Evolutionary conservation across 35 echinoderm and acorn worm genomes (phyloP).

Genomic region (Lytechinus pictus): DNA sequence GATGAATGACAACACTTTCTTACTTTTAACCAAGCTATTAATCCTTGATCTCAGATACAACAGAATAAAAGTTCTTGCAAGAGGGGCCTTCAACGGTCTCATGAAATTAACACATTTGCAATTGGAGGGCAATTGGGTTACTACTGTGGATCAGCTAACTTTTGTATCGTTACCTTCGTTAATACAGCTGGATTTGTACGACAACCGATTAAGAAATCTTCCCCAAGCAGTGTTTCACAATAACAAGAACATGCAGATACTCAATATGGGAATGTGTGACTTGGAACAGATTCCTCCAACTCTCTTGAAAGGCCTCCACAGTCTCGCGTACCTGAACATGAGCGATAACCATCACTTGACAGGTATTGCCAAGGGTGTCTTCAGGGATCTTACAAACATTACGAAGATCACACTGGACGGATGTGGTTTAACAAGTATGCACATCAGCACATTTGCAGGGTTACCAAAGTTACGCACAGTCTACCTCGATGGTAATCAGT

Average conservation of each 20-base stretch:
- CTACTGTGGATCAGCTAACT: slow-evolving; percentile 47
- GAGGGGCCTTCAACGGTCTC: slow-evolving; percentile 51
- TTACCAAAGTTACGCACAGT: slow-evolving; percentile 46
- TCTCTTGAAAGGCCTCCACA: slow-evolving; percentile 49
- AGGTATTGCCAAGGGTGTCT: slow-evolving; percentile 48
- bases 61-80: slow-evolving; percentile 58
- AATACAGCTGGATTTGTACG: slow-evolving; percentile 55
- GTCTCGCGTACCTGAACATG: slow-evolving; percentile 51
- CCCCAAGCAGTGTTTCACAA: slow-evolving; percentile 48
- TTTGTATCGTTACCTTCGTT: slow-evolving; percentile 43
- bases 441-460: slow-evolving; percentile 50
- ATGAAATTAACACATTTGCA: slow-evolving; percentile 40
- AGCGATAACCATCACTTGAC: slow-evolving; percentile 64
- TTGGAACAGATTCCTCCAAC: slow-evolving; percentile 33
- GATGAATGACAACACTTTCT: slow-evolving; percentile 59
- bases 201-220: slow-evolving; percentile 54
- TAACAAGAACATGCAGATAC: slow-evolving; percentile 31
- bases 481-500: slow-evolving; percentile 50
- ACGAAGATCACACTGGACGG: slow-evolving; percentile 49
- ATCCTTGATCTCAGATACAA: slow-evolving; percentile 67
- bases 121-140: slow-evolving; percentile 54
- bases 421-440: slow-evolving; percentile 52
- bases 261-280: slow-evolving; percentile 64
- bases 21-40: slow-evolving; percentile 47
- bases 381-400: slow-evolving; percentile 50